Base-by-base conservation (phyloP, 30 jellyfish, hydroid and myxozoan genomes). In the Pseudorhiza aurosa region DNA sequence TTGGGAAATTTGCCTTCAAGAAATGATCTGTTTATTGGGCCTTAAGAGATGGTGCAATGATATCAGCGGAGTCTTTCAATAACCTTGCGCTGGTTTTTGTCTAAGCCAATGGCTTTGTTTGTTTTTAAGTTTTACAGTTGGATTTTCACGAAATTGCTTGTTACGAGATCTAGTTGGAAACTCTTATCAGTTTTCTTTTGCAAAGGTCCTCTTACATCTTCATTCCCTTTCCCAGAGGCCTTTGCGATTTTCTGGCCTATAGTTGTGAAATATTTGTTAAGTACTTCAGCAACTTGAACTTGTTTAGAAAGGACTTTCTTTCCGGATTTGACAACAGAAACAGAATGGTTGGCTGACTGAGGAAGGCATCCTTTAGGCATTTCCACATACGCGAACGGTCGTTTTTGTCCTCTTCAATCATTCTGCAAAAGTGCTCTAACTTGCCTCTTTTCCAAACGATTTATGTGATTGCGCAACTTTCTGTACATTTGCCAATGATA, bases 401-500 rank as follows among this genome's bases (percentile, higher is more conserved):
- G 69, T 68, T 81, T 51, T 53, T 81, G 68, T 65, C 55, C 86
- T 81, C 77, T 64, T 81, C 79, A 55, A 67, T 81, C 91, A 65
- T 65, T 63, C 59, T 65, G 75, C 91, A 79, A 65, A 63, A 79
- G 91, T 65, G 63, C 63, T 79, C 84, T 40, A 85, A 63, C 49
- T 79, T 62, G 76, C 75, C 76, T 79, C 85, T 63, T 79, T 67
- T 79, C 84, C 75, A 43, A 43, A 64, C 85, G 91, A 79, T 79
- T 79, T 79, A 65, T 65, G 42, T 56, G 75, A 72, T 70, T 83
- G 75, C 88, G 82, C 77, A 83, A 46, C 75, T 73, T 83, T 71
- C 83, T 83, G 88, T 83, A 83, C 95, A 69, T 83, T 71, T 72
- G 87, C 83, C 88, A 83, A 64, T 71, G 88, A 60, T 70, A 83